These are phyloP conservation scores for Sinocyclocheilus grahami DNA, from an alignment of 2,113 vertebrate genomes.

Conservation along the genomic window DNA sequence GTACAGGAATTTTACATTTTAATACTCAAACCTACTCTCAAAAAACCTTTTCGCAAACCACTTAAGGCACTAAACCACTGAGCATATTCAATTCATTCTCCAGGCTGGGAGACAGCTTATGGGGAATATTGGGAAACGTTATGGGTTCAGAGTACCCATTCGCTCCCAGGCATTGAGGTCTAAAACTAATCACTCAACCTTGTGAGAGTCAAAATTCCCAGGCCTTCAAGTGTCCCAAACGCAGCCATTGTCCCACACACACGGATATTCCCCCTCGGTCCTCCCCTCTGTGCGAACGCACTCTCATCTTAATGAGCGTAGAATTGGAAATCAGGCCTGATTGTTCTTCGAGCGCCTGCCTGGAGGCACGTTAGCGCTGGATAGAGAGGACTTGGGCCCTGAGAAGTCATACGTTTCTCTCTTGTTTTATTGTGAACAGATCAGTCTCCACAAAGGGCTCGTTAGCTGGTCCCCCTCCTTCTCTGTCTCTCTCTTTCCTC, in stretches of 20 bases:
- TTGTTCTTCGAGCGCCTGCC: slow-evolving; percentile 78
- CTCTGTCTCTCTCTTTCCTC: slow-evolving; percentile 67
- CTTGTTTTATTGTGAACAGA: slow-evolving; percentile 76
- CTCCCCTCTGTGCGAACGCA: slow-evolving; percentile 71
- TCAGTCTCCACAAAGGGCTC: slow-evolving; percentile 78
- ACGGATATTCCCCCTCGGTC: slow-evolving; percentile 58
- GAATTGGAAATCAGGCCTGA: slow-evolving; percentile 73
- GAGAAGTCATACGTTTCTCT: slow-evolving; percentile 67
- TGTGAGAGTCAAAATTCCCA: slow-evolving; percentile 41
- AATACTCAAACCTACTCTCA: background rate
- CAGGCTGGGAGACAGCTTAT: slow-evolving; percentile 10
- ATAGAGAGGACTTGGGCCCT: slow-evolving; percentile 71
- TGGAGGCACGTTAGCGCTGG: slow-evolving; percentile 74
- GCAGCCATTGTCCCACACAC: slow-evolving; percentile 41
- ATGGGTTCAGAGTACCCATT: background rate
- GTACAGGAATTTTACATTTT: background rate
- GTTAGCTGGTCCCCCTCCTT: slow-evolving; percentile 69
- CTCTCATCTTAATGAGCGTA: slow-evolving; percentile 77
- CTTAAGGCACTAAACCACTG: slow-evolving; percentile 14
- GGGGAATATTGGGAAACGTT: slow-evolving; percentile 22
- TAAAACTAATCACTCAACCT: slow-evolving; percentile 39
- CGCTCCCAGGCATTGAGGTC: slow-evolving; percentile 40
- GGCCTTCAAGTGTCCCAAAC: slow-evolving; percentile 33
- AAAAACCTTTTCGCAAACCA: background rate
- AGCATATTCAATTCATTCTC: slow-evolving; percentile 32